Evolutionary conservation across 2,113 vertebrate genomes (phyloP).

Genomic region (Gymnarchus niloticus): DNA sequence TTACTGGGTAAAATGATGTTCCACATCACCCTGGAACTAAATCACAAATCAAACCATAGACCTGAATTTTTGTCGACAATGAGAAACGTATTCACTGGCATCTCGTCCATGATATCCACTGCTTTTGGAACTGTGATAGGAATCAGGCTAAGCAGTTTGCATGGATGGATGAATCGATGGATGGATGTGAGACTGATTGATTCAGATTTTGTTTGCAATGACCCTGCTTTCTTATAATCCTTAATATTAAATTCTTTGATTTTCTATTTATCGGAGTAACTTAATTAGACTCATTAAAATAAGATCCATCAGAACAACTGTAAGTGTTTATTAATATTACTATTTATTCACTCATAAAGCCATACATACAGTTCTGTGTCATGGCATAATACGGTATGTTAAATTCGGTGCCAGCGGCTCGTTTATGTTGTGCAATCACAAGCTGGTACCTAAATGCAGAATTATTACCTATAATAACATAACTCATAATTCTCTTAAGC

Average conservation of each 20-base stretch:
- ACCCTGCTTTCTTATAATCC: too few relatives aligned
- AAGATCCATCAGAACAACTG: too few relatives aligned
- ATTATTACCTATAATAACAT: too few relatives aligned
- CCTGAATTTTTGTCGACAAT: neutral
- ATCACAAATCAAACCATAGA: neutral
- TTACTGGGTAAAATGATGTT: conserved; percentile 43
- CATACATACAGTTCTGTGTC: too few relatives aligned
- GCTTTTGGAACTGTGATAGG: neutral
- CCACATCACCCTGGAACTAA: neutral
- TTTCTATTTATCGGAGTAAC: too few relatives aligned
- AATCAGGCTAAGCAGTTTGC: neutral
- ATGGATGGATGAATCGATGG: neutral
- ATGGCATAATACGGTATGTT: too few relatives aligned
- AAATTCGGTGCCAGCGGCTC: neutral
- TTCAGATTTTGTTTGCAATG: too few relatives aligned
- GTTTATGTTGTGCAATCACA: neutral
- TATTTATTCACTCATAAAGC: neutral
- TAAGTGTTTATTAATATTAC: too few relatives aligned
- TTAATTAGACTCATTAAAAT: too few relatives aligned
- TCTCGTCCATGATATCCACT: neutral
- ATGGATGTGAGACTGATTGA: neutral
- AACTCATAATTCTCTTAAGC: too few relatives aligned
- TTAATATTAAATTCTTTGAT: too few relatives aligned
- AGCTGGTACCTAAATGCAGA: too few relatives aligned
- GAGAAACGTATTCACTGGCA: neutral